These are phyloP conservation scores for Synanthedon myopaeformis DNA, from an alignment of 2,888 invertebrate species.

Conservation along the genomic window DNA sequence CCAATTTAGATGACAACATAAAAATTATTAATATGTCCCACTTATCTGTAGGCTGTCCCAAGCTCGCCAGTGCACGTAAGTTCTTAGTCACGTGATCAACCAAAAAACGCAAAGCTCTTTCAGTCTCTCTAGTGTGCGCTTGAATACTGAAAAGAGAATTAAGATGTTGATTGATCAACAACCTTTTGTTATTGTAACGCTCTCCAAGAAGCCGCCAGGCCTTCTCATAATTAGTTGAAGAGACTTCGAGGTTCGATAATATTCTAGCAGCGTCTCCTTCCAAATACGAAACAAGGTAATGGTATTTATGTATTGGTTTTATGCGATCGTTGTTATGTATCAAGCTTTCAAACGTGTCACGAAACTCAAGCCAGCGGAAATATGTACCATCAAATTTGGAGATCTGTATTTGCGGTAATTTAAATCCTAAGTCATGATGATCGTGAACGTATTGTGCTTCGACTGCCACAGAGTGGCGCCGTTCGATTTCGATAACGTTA, in stretches of 20 bases:
- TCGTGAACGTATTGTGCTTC: slow-evolving; percentile 1
- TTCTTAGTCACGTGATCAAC: slow-evolving; percentile 13
- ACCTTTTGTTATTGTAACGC: slow-evolving; percentile 9
- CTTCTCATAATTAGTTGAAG: slow-evolving; percentile 5
- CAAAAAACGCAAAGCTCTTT: slow-evolving; percentile 9
- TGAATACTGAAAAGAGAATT: slow-evolving; percentile 9
- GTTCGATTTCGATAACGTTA: no score
- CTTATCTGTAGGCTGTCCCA: slow-evolving; percentile 11
- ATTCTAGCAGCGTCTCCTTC: slow-evolving; percentile 12
- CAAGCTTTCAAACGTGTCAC: slow-evolving; percentile 11
- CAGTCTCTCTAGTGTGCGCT: slow-evolving; percentile 7
- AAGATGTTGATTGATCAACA: slow-evolving; percentile 11
- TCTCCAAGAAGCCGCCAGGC: slow-evolving; percentile 7
- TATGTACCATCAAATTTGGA: slow-evolving; percentile 13
- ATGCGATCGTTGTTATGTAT: slow-evolving; percentile 14
- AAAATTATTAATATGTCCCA: slow-evolving; percentile 9
- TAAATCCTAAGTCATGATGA: slow-evolving; percentile 6
- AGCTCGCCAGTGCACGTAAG: slow-evolving; percentile 10
- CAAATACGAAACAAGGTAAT: slow-evolving; percentile 11
- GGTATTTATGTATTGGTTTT: slow-evolving; percentile 10
- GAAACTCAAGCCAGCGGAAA: slow-evolving; percentile 14
- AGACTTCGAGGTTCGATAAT: slow-evolving; percentile 9
- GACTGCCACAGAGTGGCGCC: neutral
- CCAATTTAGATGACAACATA: slow-evolving; percentile 9
- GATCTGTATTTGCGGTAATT: slow-evolving; percentile 13